Conservation (phyloP, 2,888 invertebrate genomes). For the Drosophila subsilvestris region DNA sequence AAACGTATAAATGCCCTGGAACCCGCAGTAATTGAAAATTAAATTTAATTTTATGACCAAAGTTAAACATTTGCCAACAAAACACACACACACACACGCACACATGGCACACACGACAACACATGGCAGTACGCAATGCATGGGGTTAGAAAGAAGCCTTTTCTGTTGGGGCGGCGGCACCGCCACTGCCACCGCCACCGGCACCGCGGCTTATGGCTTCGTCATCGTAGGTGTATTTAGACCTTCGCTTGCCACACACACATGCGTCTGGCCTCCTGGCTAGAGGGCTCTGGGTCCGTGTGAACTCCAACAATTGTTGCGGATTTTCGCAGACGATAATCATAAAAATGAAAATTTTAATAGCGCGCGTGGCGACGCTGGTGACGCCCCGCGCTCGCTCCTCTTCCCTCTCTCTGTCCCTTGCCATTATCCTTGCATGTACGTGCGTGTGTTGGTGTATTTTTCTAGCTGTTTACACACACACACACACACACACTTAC, state of each 20-base stretch:
- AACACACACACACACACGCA: conserved; percentile 15
- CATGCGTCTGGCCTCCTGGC: neutral
- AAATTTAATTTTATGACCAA: conserved; percentile 74
- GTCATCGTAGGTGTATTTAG: conserved; percentile 32
- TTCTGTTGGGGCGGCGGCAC: neutral
- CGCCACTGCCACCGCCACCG: no score
- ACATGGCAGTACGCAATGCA: conserved; percentile 8
- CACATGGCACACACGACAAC: neutral
- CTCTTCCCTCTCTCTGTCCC: conserved; percentile 1
- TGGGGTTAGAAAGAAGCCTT: conserved; percentile 17
- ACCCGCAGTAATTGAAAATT: conserved; percentile 74
- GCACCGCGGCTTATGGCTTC: neutral
- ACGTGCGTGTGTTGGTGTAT: conserved; percentile 19
- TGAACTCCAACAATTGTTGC: conserved; percentile 66
- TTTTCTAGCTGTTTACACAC: conserved; percentile 42
- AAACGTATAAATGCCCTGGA: conserved; percentile 38
- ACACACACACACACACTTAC: conserved; percentile 10
- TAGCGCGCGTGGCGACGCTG: conserved; percentile 48
- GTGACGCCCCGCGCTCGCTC: conserved; percentile 11
- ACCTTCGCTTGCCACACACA: neutral
- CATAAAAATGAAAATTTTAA: conserved; percentile 77
- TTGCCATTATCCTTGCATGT: conserved; percentile 1
- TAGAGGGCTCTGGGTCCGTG: conserved; percentile 31
- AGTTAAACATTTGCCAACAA: conserved; percentile 64
- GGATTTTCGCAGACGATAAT: conserved; percentile 71